Base-by-base conservation (phyloP, 2,113 vertebrate genomes). In the Baryphthengus martii region DNA sequence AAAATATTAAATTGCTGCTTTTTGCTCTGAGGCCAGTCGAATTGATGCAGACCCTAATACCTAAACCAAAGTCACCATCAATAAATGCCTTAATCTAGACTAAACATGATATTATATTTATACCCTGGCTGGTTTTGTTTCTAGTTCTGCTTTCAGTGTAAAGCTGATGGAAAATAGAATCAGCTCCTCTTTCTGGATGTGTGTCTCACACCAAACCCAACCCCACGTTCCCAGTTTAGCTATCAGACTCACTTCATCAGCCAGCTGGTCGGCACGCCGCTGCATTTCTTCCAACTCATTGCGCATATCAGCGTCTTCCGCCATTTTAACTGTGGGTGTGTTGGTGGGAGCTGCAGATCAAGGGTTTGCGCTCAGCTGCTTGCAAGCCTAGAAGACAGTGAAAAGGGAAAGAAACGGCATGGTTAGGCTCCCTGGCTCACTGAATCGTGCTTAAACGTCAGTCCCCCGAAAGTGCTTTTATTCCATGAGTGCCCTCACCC, bases 281-380 rank as follows among this genome's bases (percentile, higher is more conserved):
- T 99, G 99, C 99, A 99, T 99, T 97, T 99, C 99, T 92, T 99
- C 99, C 97, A 99, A 97, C 98, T 99, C 99, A 98, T 99, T 99
- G 98, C 99, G 99, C 99, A 99, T 99, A 93, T 99, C 99, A 2
- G 99, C 98, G 5, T 99, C 99, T 84, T 99, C 99, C 44, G 99
- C 99, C 99, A 99, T 99, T 95, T 98, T 98, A 97, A 97, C 86
- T 98, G 97, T 95, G 95, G 90, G 91, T 97, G 97, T 96, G 96
- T 87, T 97, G 88, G 96, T 96, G 62, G 96, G 95, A 33, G 62
- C 97, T 96, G 93, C 85, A 97, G 97, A 97, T 97, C 97, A 98
- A 97, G 97, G 76, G 72, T 97, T 96, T 98, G 96, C 12, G 17
- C 63, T 83, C 77, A 56, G 92, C 79, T 85, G 66, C 91, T 89